Evolutionary conservation across 2,888 invertebrate species (phyloP).

Genomic region (Fragum sueziense): DNA sequence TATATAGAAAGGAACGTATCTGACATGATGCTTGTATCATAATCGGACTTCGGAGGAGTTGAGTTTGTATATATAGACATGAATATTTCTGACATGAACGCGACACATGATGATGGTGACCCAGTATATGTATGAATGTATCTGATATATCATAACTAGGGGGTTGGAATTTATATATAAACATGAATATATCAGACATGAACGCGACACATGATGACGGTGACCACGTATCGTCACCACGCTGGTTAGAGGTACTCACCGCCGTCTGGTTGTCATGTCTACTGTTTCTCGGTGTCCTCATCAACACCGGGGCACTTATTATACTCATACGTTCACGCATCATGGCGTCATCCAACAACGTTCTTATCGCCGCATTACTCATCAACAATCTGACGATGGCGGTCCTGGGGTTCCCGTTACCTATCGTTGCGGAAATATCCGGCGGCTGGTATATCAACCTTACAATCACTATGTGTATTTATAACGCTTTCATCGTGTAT

Average conservation of each 20-base stretch:
- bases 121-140: too few relatives aligned
- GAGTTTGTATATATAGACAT: too few relatives aligned
- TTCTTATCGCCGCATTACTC: constrained; percentile 4
- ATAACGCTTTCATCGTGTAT: constrained; percentile 1
- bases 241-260: constrained; percentile 4
- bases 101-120: too few relatives aligned
- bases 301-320: background rate
- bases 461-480: background rate
- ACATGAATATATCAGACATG: background rate
- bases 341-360: background rate
- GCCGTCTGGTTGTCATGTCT: background rate
- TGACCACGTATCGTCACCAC: background rate
- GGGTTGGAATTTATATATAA: background rate
- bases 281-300: background rate
- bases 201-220: background rate
- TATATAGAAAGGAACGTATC: too few relatives aligned
- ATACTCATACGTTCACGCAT: background rate
- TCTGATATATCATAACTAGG: too few relatives aligned
- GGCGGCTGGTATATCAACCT: constrained; percentile 14
- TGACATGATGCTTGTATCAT: too few relatives aligned
- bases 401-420: background rate
- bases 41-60: too few relatives aligned
- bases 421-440: constrained; percentile 21
- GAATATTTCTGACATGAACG: too few relatives aligned
- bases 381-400: constrained; percentile 8